phyloP scores from a whole-genome alignment of 2,888 invertebrate genomes.

The Tachina lurida region DNA sequence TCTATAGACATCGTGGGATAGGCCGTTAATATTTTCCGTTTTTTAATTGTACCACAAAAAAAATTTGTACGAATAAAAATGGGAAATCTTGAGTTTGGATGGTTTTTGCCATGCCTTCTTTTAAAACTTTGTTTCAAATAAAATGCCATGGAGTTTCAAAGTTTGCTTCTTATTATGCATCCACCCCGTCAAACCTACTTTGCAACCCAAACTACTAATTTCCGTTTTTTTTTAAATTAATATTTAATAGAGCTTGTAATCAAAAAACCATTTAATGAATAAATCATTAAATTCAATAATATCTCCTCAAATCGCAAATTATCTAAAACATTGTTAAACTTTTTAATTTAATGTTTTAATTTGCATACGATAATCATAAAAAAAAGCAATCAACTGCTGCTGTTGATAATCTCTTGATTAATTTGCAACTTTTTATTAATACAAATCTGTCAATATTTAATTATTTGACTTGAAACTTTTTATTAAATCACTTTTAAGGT shows the following conservation, averaged over 20 bases:
- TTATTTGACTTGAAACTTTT: background rate
- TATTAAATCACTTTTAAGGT: background rate
- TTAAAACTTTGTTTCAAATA: no score
- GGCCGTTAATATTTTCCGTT: no score
- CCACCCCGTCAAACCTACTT: no score
- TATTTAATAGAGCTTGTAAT: constrained; percentile 3
- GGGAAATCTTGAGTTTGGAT: no score
- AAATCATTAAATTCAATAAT: constrained; percentile 6
- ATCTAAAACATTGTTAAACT: constrained; percentile 3
- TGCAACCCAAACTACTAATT: background rate
- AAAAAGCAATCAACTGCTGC: constrained; percentile 5
- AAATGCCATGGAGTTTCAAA: no score
- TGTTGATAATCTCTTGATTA: constrained; percentile 38
- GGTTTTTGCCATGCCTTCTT: no score
- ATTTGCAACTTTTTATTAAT: background rate
- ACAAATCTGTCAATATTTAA: constrained; percentile 1
- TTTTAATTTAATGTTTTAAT: constrained; percentile 18
- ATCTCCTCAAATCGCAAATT: constrained; percentile 9
- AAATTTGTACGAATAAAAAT: no score
- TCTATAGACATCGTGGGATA: no score
- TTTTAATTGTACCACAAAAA: no score
- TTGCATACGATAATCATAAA: background rate
- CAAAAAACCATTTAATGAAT: background rate
- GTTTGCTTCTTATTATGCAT: no score
- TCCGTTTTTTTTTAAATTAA: background rate